Evolutionary conservation across 2,888 invertebrate species (phyloP), one percentile per base, ranked within the genome.

Genomic region (Ariolimax columbianus): DNA sequence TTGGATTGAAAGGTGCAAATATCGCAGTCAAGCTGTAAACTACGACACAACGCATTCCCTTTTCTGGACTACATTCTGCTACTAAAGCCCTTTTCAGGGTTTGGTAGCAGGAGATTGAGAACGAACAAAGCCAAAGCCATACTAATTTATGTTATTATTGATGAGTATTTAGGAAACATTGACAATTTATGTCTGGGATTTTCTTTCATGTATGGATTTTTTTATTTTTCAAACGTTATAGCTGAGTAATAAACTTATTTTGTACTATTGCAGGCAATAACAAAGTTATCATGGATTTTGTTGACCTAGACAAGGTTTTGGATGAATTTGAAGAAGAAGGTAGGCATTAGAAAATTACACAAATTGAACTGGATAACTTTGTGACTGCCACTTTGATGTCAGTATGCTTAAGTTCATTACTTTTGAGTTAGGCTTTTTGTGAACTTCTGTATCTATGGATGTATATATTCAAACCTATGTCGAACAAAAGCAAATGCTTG

Each of bases 291-390:
- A 92, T 92, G 92, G 92, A 92, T 86, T 89, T 95, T 84, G 96
- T 97, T 87, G 97, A 97, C 94, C 95, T 97, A 92, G 97, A 97
- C 94, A 96, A 97, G 95, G 97, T 97, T 88, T 95, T 97, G 86
- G 97, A 97, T 94, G 97, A 97, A 93, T 96, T 97, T 92, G 97
- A 97, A 94, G 96, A 96, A 90, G 96, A 97, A 95, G 94, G 95
- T 94, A 89, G 86, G 89, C 83, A 30, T 23, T 30, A 36, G 30
- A 47, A 30, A 73, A 14, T 17, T 73, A 23, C 66, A 7, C 23
- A 55, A 17, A 40, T 73, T 63, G 3, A 63, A 63, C n/a, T 63
- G 26, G 26, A 63, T 63, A 63, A 47, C 47, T 47, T 47, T 6
- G 59, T 55, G 19, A 55, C 23, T 55, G 3, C 23, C 9, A 9